Percentiles rank a stretch among this genome's conserved stretches.
phyloP scores from a whole-genome alignment of 2,797 vertebrate species.

The Rachycentron canadum region DNA sequence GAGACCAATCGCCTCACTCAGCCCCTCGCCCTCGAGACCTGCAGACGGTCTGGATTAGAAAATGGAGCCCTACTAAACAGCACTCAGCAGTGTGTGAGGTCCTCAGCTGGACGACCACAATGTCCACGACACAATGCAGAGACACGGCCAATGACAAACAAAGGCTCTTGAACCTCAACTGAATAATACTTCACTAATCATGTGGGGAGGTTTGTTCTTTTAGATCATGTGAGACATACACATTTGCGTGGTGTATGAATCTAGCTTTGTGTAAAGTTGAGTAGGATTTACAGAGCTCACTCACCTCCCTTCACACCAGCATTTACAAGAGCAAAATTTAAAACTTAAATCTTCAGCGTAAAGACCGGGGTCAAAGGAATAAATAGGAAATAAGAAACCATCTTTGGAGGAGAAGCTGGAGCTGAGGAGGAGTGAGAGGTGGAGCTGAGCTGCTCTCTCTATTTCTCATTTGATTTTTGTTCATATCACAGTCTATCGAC shows the following conservation, averaged over 20 bases:
- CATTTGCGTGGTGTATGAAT: neutral
- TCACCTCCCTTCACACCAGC: too few species aligned
- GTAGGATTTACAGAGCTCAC: too few species aligned
- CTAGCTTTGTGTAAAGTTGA: too few species aligned
- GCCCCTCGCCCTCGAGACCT: conserved; percentile 46
- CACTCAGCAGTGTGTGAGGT: conserved; percentile 20
- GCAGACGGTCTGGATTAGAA: conserved; percentile 42
- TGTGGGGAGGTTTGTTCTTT: neutral
- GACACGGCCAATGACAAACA: neutral
- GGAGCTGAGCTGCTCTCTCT: too few species aligned
- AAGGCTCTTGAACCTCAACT: neutral
- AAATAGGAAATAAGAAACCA: too few species aligned
- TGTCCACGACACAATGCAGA: neutral
- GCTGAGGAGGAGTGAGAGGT: too few species aligned
- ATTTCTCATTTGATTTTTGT: too few species aligned
- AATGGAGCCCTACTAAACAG: conserved; percentile 38
- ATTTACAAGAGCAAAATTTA: too few species aligned
- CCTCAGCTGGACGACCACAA: neutral
- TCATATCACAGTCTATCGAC: too few species aligned
- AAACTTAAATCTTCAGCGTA: too few species aligned
- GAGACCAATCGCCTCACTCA: conserved; percentile 42
- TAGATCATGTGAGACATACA: neutral
- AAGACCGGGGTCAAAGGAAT: too few species aligned
- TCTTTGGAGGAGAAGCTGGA: too few species aligned
- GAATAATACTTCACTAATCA: neutral